Evolutionary conservation across 2,113 vertebrate species (phyloP).

Genomic region (Epinephelus lanceolatus): DNA sequence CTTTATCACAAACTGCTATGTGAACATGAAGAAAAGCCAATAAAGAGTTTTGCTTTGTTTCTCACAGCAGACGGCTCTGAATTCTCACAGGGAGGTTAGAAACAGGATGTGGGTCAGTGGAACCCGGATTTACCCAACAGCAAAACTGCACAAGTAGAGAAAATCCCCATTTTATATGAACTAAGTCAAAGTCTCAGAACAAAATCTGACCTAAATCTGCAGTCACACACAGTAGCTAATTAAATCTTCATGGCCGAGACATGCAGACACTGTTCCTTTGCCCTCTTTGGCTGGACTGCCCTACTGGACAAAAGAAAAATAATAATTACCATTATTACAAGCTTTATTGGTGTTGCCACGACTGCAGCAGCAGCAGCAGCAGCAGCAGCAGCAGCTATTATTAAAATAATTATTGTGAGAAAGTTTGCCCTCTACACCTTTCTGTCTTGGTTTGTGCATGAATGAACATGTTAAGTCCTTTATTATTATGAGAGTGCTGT

Average conservation of each 20-base stretch:
- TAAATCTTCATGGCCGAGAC: conserved; percentile 45
- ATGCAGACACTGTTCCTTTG: conserved; percentile 18
- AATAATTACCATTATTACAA: conserved; percentile 54
- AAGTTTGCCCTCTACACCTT: conserved; percentile 2
- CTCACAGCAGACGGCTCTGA: conserved; percentile 41
- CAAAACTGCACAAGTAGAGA: conserved; percentile 46
- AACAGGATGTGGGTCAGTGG: conserved; percentile 63
- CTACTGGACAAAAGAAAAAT: conserved; percentile 40
- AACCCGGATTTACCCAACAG: conserved; percentile 47
- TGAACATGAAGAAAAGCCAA: conserved; percentile 31
- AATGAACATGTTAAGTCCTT: conserved; percentile 33
- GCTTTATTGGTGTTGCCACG: conserved; percentile 31
- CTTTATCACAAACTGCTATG: conserved; percentile 39
- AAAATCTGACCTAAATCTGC: conserved; percentile 72
- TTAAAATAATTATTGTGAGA: conserved; percentile 54
- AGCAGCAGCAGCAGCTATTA: conserved; percentile 1
- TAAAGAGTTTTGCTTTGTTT: conserved; percentile 44
- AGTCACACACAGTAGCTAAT: conserved; percentile 68
- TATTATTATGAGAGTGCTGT: conserved; percentile 4
- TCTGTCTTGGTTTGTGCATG: conserved; percentile 27
- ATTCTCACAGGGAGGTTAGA: conserved; percentile 44
- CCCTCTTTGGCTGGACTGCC: conserved; percentile 25
- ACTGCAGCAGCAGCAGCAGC: background rate
- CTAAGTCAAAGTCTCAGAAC: conserved; percentile 55
- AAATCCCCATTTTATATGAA: conserved; percentile 65